Base-by-base conservation (phyloP, 2,888 invertebrate species). In the Meghimatium bilineatum region DNA sequence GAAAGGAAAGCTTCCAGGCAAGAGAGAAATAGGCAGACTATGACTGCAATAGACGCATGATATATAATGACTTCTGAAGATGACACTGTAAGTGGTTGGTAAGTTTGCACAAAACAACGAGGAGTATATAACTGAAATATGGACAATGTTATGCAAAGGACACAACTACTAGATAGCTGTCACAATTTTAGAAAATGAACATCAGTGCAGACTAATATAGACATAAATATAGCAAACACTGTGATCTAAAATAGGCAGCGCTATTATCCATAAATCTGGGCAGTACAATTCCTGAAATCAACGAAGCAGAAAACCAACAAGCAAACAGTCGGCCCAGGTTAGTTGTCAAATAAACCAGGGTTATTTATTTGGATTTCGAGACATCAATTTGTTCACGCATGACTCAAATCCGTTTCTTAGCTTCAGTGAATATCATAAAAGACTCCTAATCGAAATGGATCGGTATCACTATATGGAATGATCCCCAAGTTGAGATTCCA, bases 401-500 rank as follows among this genome's bases (percentile, higher is more conserved):
- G 34, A 34, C 67, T 34, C 17, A 32, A 67, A 1, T 12, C 67
- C 10, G 67, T 67, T 34, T 29, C 67, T 14, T 17, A 17, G 32
- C 56, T 67, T 34, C 32, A 29, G 17, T 67, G 67, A 17, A 17
- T 34, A 10, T 34, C 67, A 67, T 34, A 34, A 20, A 32, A 34
- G 67, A 34, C 12, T 17, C 8, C 67, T 8, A 67, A 20, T 67
- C 32, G 34, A 3, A 34, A 67, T 49, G 26, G 49, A 52, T 44
- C 74, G 74, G 38, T 49, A 29, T 74, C 44, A 44, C 20, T 44
- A 52, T 44, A 23, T 26, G 44, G 74, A 74, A 20, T 74, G 44
- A 74, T 38, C n/a, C n/a, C 17, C 26, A 56, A 56, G 44, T n/a
- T 56, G 77, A 77, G 78, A 79, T 60, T 77, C 34, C 38, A 67